Percentiles rank a stretch among this genome's conserved stretches.
phyloP scores from a whole-genome alignment of 2,797 vertebrate genomes.

The Sebastes ruberrimus region DNA sequence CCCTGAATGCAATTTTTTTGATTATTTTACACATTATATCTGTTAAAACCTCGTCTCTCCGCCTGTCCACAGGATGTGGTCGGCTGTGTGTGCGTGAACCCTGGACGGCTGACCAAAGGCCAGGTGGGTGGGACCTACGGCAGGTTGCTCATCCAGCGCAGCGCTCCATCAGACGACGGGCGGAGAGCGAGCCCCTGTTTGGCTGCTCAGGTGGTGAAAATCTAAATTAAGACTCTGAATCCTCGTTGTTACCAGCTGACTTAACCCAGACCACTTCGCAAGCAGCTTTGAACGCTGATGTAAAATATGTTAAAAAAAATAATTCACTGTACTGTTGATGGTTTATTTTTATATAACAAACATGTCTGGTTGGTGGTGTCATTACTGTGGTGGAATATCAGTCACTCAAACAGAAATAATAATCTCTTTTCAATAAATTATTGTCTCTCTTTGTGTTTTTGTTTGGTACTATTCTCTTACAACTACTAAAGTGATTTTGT shows the following conservation, averaged over 20 bases:
- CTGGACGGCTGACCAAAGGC: constrained; percentile 93
- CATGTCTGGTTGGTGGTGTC: neutral
- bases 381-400: neutral
- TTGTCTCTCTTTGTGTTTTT: constrained; percentile 22
- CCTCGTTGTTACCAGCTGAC: neutral
- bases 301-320: constrained; percentile 4
- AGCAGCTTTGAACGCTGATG: neutral
- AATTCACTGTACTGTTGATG: neutral
- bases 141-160: constrained; percentile 83
- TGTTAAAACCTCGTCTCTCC: neutral
- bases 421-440: constrained; percentile 49
- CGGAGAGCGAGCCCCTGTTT: constrained; percentile 80
- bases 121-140: constrained; percentile 92
- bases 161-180: neutral
- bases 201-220: constrained; percentile 90
- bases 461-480: neutral
- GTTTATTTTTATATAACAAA: constrained; percentile 46
- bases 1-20: neutral
- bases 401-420: neutral
- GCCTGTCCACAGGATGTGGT: constrained; percentile 83
- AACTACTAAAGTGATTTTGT: neutral
- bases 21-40: neutral
- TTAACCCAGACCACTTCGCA: neutral
- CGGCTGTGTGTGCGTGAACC: constrained; percentile 92
- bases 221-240: constrained; percentile 73